Percentiles rank a stretch among this genome's conserved stretches.
These are phyloP conservation scores for Triplophysa dalaica DNA, from an alignment of 2,113 vertebrate species.

Conservation along the genomic window DNA sequence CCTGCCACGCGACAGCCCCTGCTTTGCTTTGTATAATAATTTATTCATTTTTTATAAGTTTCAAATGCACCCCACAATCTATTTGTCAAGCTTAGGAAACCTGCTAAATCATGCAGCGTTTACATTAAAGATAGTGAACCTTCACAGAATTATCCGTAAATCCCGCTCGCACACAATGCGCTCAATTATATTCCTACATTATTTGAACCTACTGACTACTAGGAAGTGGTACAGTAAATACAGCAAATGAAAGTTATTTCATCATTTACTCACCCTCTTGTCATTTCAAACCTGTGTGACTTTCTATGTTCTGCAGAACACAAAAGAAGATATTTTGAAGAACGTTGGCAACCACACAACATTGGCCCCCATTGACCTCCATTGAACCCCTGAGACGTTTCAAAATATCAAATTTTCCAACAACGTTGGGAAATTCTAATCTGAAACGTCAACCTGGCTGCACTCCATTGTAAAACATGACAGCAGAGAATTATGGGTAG, in stretches of 20 bases:
- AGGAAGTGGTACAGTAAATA: no score
- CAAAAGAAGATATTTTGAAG: no score
- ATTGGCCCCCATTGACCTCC: no score
- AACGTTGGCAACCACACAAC: no score
- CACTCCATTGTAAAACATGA: conserved; percentile 20
- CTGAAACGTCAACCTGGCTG: conserved; percentile 51
- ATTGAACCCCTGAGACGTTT: no score
- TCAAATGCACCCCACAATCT: background rate
- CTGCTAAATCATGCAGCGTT: conserved; percentile 19
- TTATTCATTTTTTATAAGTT: conserved; percentile 30
- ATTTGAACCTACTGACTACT: background rate
- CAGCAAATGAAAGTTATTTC: no score
- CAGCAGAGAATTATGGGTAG: conserved; percentile 41
- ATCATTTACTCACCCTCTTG: no score
- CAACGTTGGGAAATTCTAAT: background rate
- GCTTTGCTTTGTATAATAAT: conserved; percentile 32
- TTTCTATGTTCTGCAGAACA: no score
- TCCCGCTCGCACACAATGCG: background rate
- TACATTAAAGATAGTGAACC: background rate
- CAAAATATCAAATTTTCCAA: no score
- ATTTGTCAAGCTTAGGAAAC: conserved; percentile 1
- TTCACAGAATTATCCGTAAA: background rate
- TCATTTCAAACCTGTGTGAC: no score
- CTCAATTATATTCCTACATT: background rate
- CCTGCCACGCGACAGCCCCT: conserved; percentile 28